Conservation (phyloP, 2,888 invertebrate genomes). For the Phaedon cochleariae region DNA sequence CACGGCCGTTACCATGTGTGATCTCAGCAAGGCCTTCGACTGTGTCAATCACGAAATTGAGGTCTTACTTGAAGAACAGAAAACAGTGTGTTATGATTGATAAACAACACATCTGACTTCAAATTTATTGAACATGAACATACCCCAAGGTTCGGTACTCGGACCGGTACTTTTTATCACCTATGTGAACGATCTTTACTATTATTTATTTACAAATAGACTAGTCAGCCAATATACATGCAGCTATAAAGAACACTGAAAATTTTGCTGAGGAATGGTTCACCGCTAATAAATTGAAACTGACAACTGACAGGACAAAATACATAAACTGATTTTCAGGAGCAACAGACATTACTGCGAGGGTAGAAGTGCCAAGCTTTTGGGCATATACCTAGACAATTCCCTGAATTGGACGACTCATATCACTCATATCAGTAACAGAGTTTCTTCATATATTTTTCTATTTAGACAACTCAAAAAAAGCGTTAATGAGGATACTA, state of each 20-base stretch:
- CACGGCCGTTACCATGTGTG: not conserved
- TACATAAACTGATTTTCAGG: not conserved
- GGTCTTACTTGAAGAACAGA: no score
- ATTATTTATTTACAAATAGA: not conserved
- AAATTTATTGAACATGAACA: not conserved
- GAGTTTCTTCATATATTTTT: no score
- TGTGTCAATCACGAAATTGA: no score
- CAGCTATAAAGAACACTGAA: not conserved
- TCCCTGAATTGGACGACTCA: no score
- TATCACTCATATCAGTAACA: no score
- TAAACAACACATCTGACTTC: not conserved
- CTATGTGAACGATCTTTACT: not conserved
- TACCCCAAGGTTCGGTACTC: not conserved
- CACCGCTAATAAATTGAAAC: not conserved
- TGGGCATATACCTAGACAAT: not conserved
- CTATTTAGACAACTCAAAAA: no score
- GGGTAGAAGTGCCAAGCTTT: not conserved
- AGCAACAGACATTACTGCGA: not conserved
- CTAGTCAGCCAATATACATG: not conserved
- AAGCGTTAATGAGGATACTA: no score
- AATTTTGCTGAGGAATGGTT: not conserved
- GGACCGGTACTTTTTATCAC: not conserved
- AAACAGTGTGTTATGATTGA: no score
- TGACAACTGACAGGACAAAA: not conserved
- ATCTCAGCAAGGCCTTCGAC: not conserved